Percentiles rank a stretch among this genome's conserved stretches.
Conservation (phyloP, 1,140 invertebrate genomes). For the Anastatus disparis region DNA sequence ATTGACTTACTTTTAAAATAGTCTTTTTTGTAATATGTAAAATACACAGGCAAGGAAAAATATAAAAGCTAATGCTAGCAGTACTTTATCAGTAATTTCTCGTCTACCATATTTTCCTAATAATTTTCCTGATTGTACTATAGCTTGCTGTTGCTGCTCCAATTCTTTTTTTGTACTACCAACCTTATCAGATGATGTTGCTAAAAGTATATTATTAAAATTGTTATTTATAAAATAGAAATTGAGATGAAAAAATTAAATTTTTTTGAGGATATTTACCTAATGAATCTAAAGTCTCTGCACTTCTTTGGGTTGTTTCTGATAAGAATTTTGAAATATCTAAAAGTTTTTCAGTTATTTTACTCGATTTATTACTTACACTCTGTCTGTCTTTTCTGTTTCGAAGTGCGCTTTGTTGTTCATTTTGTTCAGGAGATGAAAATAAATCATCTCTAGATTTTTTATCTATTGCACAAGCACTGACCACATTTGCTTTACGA, state of each 20-base stretch:
- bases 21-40: slow-evolving; percentile 90
- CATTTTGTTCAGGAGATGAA: slow-evolving; percentile 63
- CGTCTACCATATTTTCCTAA: slow-evolving; percentile 93
- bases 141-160: slow-evolving; percentile 84
- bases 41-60: slow-evolving; percentile 93
- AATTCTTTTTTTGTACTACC: slow-evolving; percentile 85
- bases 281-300: slow-evolving; percentile 84
- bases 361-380: slow-evolving; percentile 74
- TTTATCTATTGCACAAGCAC: slow-evolving; percentile 80
- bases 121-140: slow-evolving; percentile 88
- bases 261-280: slow-evolving; percentile 62
- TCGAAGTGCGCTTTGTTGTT: slow-evolving; percentile 70
- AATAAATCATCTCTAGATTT: slow-evolving; percentile 77
- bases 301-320: slow-evolving; percentile 87
- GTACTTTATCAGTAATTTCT: slow-evolving; percentile 93
- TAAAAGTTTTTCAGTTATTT: slow-evolving; percentile 85
- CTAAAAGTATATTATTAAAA: slow-evolving; percentile 57
- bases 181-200: slow-evolving; percentile 63
- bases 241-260: background rate
- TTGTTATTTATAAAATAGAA: background rate
- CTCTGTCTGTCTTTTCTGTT: slow-evolving; percentile 74
- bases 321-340: slow-evolving; percentile 86
- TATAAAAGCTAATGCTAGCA: slow-evolving; percentile 88
- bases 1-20: no score
- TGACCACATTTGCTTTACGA: slow-evolving; percentile 80